Conservation (phyloP, 1,140 invertebrate species). For the Ruditapes philippinarum region DNA sequence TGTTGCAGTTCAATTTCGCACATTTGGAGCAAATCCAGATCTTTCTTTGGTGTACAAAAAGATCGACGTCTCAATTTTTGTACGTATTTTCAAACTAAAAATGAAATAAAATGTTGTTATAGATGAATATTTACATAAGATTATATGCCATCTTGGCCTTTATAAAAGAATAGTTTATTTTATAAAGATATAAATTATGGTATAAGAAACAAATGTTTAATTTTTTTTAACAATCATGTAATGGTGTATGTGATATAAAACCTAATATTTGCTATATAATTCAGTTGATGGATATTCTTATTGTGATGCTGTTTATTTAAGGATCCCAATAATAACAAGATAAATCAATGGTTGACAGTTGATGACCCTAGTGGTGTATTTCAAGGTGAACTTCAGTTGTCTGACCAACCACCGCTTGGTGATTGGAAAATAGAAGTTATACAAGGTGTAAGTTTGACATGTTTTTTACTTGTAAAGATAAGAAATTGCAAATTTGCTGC, state of each 20-base stretch:
- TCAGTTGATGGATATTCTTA: no score
- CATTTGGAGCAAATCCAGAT: conserved; percentile 4
- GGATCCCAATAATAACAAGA: conserved; percentile 57
- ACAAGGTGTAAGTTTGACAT: conserved; percentile 62
- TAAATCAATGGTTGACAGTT: conserved; percentile 44
- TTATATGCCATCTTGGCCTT: no score
- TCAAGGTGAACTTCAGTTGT: conserved; percentile 6
- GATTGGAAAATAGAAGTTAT: conserved; percentile 48
- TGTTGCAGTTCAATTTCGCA: conserved; percentile 53
- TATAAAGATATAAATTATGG: no score
- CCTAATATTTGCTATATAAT: no score
- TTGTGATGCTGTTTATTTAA: no score
- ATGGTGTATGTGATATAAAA: no score
- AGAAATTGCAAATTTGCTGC: no score
- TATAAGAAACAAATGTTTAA: no score
- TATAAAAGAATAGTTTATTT: no score
- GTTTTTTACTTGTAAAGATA: not conserved
- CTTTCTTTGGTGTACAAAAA: conserved; percentile 2
- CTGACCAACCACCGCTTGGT: conserved; percentile 24
- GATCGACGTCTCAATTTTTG: conserved; percentile 44
- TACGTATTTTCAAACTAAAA: conserved; percentile 50
- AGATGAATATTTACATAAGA: no score
- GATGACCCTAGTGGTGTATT: conserved; percentile 5
- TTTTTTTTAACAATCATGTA: no score
- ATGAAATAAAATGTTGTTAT: not conserved